These are phyloP conservation scores for Clarias gariepinus DNA, from an alignment of 2,113 vertebrate species.

Conservation along the genomic window DNA sequence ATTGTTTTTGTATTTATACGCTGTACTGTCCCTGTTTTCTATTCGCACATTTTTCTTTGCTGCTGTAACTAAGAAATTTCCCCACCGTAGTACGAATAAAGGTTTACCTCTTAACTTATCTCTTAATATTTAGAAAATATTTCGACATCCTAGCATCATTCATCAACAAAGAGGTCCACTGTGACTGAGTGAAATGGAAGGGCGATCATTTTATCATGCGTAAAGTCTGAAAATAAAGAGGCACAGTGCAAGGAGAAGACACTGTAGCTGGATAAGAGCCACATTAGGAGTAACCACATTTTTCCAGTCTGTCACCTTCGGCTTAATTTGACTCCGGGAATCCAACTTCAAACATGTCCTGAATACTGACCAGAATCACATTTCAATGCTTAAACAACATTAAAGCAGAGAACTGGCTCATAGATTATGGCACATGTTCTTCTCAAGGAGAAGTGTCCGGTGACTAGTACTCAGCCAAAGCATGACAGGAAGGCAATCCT, in stretches of 20 bases:
- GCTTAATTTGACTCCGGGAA: background rate
- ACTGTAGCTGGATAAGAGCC: background rate
- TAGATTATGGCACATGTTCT: background rate
- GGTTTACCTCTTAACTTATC: too few species aligned
- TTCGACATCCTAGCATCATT: too few species aligned
- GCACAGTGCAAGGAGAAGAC: background rate
- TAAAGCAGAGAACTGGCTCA: background rate
- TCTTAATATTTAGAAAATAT: too few species aligned
- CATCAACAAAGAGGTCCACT: background rate
- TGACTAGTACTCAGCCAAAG: slow-evolving; percentile 10
- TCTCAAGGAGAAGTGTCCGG: background rate
- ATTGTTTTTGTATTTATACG: too few species aligned
- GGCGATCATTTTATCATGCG: background rate
- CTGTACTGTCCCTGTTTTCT: too few species aligned
- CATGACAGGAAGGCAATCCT: slow-evolving; percentile 29
- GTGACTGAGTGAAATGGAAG: background rate
- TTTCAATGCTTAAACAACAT: background rate
- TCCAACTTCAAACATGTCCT: background rate
- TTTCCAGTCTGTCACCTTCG: background rate
- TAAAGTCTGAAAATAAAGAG: background rate
- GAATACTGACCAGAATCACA: background rate
- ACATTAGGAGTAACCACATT: background rate
- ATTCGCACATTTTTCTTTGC: too few species aligned
- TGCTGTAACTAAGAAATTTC: too few species aligned
- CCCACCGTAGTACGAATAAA: too few species aligned